A percentile compares a stretch with the other conserved stretches of the same genome.
Conservation (phyloP, 2,113 vertebrate genomes). For the Thamnaconus septentrionalis region DNA sequence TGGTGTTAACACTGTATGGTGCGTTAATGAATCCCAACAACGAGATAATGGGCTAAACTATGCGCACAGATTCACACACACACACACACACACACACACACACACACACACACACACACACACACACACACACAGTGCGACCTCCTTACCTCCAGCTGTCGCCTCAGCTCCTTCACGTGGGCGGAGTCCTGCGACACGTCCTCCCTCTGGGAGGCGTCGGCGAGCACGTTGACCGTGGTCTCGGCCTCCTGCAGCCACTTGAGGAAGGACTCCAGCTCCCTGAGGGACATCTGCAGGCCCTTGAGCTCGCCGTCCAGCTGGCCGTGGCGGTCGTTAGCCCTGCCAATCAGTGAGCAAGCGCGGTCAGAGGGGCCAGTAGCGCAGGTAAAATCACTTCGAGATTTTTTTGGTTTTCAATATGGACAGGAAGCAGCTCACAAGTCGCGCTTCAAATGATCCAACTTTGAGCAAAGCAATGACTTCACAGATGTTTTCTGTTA, state of each 20-base stretch:
- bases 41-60: constrained; percentile 57
- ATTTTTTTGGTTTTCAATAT: neutral
- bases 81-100: constrained; percentile 16
- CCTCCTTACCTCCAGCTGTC: constrained; percentile 85
- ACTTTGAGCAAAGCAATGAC: too few species aligned
- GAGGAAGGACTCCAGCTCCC: constrained; percentile 89
- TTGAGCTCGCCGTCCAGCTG: constrained; percentile 86
- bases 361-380: too few species aligned
- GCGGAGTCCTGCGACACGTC: constrained; percentile 80
- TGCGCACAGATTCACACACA: constrained; percentile 18
- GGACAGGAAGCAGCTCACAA: neutral
- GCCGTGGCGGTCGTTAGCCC: constrained; percentile 82
- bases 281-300: constrained; percentile 82
- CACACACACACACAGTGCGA: constrained; percentile 5
- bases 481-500: too few species aligned
- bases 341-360: constrained; percentile 50
- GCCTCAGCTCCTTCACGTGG: constrained; percentile 79
- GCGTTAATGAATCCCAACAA: constrained; percentile 54
- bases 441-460: too few species aligned
- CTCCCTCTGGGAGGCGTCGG: constrained; percentile 87
- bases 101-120: neutral
- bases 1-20: constrained; percentile 21
- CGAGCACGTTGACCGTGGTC: constrained; percentile 86
- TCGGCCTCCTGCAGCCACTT: constrained; percentile 97
- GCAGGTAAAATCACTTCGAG: too few species aligned